Base-by-base conservation (phyloP, 92 coral and sea anemone species). In the Parazoanthus swiftii region DNA sequence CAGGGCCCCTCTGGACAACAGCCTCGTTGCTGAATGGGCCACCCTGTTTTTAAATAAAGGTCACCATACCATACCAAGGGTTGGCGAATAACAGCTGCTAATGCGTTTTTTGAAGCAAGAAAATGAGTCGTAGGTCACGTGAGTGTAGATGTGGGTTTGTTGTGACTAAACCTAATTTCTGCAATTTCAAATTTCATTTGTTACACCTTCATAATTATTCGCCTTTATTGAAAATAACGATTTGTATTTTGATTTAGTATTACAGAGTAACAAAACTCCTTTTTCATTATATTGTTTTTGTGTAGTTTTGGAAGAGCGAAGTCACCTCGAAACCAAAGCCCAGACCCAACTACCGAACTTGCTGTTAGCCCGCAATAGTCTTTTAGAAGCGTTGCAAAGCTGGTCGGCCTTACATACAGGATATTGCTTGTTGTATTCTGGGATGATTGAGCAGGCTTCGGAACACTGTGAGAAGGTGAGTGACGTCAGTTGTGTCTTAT, bases 331-430 rank as follows among this genome's bases (percentile, higher is more conserved):
- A 46, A 46, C 85, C 80, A 84, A 85, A 36, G 91, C 93, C n/a
- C 83, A 79, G 37, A 48, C 54, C 77, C 94, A 91, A 80, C 92
- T 95, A 63, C 93, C 93, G 5, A 90, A 74, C 73, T 90, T 92
- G 15, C 81, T 90, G 71, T 42, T 79, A n/a, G 90, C 92, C 29
- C 88, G 85, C 48, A 85, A 73, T 9, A 86, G 86, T 66, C 93
- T 93, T 50, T 51, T 92, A 70, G 94, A 95, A 59, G 90, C 94
- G 75, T 56, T 89, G 48, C 92, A 91, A 68, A 88, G 86, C 67
- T 96, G 98, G 98, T 89, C 94, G 5, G 89, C 89, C 36, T 76
- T 94, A 77, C 98, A 96, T 86, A 89, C 89, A 86, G 98, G 98
- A 3, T 95, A 96, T 85, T 95, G 93, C 84, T 85, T 93, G 83